Evolutionary conservation across 2,797 vertebrate genomes (phyloP), one percentile per base, ranked within the genome.

Genomic region (Acropternis orthonyx): DNA sequence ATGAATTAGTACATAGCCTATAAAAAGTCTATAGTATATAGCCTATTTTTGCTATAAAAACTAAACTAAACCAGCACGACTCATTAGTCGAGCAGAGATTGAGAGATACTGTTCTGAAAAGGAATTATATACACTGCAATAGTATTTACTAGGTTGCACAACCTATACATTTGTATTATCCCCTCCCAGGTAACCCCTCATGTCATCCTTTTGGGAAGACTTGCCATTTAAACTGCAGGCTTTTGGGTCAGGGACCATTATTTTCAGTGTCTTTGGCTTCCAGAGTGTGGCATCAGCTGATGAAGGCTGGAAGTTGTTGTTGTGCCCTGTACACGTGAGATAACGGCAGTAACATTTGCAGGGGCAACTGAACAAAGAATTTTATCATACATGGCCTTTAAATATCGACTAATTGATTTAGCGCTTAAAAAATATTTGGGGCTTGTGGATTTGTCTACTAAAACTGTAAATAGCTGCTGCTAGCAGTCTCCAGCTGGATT

Each of bases 381-480:
- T 87, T 69, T 69, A 69, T 85, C 24, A 10, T 95, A 77, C 69
- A 36, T 79, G 49, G 59, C 78, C 84, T 89, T 93, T 91, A 82
- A 91, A 87, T 92, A 90, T 71, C 92, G 77, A 67, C 61, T 93
- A 74, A 91, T 90, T 85, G 77, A 77, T 93, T 92, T 92, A 92
- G 52, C 27, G 37, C 56, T 87, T 87, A 30, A 89, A 91, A 93
- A 96, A 77, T 92, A 80, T 89, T 95, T 93, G 67, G 34, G 54
- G 37, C 59, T 66, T 74, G 71, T 80, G 87, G 67, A 67, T 84
- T 88, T 91, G 52, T 68, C 86, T 93, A 19, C 49, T 79, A 43
- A 79, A 95, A 61, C 61, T 82, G 80, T 81, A 81, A 87, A 63
- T 43, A 89, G 49, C 22, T 89, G 59, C 56, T 90, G 67, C 6